Conservation (phyloP, 2,797 vertebrate genomes). For the Odontamblyopus rebecca region DNA sequence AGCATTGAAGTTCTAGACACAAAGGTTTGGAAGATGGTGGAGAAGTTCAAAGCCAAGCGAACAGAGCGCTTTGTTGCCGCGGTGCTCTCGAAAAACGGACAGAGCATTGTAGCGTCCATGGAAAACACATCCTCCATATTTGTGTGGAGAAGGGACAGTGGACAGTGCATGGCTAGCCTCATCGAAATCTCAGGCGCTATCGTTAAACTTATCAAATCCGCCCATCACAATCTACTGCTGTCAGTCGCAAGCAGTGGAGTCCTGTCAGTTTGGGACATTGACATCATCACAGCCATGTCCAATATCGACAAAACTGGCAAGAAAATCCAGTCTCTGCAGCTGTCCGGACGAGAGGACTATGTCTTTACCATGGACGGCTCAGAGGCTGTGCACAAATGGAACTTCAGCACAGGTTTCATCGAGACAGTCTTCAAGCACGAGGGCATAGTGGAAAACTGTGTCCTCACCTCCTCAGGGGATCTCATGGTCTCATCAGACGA, state of each 20-base stretch:
- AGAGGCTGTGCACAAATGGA: slow-evolving; percentile 96
- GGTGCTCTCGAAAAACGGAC: slow-evolving; percentile 93
- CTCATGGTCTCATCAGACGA: slow-evolving; percentile 97
- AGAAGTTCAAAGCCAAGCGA: slow-evolving; percentile 98
- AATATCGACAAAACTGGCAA: slow-evolving; percentile 99
- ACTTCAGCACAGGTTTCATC: slow-evolving; percentile 96
- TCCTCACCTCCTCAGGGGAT: slow-evolving; percentile 92
- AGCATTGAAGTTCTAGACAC: slow-evolving; percentile 97
- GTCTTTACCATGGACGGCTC: slow-evolving; percentile 97
- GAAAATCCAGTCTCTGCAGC: slow-evolving; percentile 88
- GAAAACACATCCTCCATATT: slow-evolving; percentile 98
- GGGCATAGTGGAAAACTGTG: slow-evolving; percentile 93
- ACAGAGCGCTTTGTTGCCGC: slow-evolving; percentile 93
- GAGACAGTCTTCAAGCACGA: slow-evolving; percentile 97
- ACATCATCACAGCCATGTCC: slow-evolving; percentile 99
- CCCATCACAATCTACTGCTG: slow-evolving; percentile 94
- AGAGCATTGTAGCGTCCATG: slow-evolving; percentile 98
- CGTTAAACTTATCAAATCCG: slow-evolving; percentile 95
- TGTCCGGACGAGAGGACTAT: slow-evolving; percentile 92
- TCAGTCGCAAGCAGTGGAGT: slow-evolving; percentile 96
- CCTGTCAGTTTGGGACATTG: slow-evolving; percentile 98
- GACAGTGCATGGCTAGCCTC: slow-evolving; percentile 97
- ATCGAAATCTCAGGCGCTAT: slow-evolving; percentile 98
- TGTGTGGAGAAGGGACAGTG: slow-evolving; percentile 97
- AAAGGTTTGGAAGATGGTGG: slow-evolving; percentile 92